Base-by-base conservation (phyloP, 2,888 invertebrate species). In the Cetonia aurata region DNA sequence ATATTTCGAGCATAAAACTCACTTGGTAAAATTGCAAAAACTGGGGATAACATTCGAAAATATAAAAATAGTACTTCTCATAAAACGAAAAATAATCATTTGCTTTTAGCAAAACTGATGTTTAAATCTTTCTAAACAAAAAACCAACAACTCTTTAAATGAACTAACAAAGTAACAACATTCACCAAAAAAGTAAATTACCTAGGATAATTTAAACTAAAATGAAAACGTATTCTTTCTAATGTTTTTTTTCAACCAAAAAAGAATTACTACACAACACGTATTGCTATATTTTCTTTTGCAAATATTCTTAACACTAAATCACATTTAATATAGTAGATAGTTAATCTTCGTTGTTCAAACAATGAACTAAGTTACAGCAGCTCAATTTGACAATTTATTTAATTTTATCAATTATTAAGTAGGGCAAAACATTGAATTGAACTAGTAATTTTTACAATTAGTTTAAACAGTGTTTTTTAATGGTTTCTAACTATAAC, bases 261-360 rank as follows among this genome's bases (percentile, higher is more conserved):
- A 60, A 57, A 31, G 25, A 62, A 15, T 48, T 62, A 62, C 48
- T 62, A 69, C 69, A 69, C 69, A 69, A 60, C 69, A 60, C 69
- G 59, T 60, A 69, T 69, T 69, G 69, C 69, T 60, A 59, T 57
- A 42, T 59, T 60, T 69, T 69, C 48, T 25, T 59, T 62, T 48
- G 69, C 69, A 69, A 69, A 67, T 44, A 41, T 68, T 52, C 69
- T 60, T 69, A 69, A 42, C 52, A 60, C 50, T 69, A 59, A 59
- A 70, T 65, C 66, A 70, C 70, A 65, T 56, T 67, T 62, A 69
- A 53, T 42, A 48, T 55, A 53, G 55, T 62, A 31, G 44, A 69
- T 25, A 55, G 41, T 15, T 73, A 73, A 71, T 75, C 75, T 53
- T 79, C 75, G 73, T 82, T 82, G 72, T 84, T n/a, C n/a, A n/a